phyloP scores from a whole-genome alignment of 2,888 invertebrate species.

The Subacronicta megacephala region DNA sequence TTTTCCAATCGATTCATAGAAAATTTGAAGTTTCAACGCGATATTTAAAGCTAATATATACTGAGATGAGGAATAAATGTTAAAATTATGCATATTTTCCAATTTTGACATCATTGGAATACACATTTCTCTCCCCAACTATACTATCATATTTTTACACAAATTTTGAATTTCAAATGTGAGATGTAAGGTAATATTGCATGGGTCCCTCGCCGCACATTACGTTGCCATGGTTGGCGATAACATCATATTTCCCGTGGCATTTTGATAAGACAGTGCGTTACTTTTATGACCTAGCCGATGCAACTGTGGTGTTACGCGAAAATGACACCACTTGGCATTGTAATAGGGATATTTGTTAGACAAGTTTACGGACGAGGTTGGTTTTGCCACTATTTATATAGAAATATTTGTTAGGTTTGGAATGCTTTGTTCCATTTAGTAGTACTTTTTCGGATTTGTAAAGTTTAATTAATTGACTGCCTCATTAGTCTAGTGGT shows the following conservation, averaged over 20 bases:
- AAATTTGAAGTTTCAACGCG: no score
- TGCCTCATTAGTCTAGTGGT: no score
- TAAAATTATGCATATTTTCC: slow-evolving; percentile 2
- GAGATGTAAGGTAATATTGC: slow-evolving; percentile 74
- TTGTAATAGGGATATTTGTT: slow-evolving; percentile 43
- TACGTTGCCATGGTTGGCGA: slow-evolving; percentile 63
- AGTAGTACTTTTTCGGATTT: background rate
- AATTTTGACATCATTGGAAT: slow-evolving; percentile 7
- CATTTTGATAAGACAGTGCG: slow-evolving; percentile 75
- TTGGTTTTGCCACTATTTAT: slow-evolving; percentile 10
- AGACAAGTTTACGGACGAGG: slow-evolving; percentile 36
- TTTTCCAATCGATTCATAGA: no score
- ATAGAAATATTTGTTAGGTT: slow-evolving; percentile 22
- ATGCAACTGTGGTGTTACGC: slow-evolving; percentile 58
- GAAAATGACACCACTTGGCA: slow-evolving; percentile 48
- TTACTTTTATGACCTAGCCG: slow-evolving; percentile 62
- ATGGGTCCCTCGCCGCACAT: slow-evolving; percentile 79
- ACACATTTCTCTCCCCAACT: slow-evolving; percentile 12
- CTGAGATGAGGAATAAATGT: background rate
- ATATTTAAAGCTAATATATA: no score
- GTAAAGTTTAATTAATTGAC: no score
- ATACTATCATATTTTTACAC: slow-evolving; percentile 10
- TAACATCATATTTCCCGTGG: slow-evolving; percentile 69
- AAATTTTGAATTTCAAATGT: slow-evolving; percentile 75
- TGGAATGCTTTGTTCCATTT: slow-evolving; percentile 11